Percentiles rank a stretch among this genome's conserved stretches.
phyloP scores from a whole-genome alignment of 2,113 vertebrate species.

The Sminthopsis crassicaudata region DNA sequence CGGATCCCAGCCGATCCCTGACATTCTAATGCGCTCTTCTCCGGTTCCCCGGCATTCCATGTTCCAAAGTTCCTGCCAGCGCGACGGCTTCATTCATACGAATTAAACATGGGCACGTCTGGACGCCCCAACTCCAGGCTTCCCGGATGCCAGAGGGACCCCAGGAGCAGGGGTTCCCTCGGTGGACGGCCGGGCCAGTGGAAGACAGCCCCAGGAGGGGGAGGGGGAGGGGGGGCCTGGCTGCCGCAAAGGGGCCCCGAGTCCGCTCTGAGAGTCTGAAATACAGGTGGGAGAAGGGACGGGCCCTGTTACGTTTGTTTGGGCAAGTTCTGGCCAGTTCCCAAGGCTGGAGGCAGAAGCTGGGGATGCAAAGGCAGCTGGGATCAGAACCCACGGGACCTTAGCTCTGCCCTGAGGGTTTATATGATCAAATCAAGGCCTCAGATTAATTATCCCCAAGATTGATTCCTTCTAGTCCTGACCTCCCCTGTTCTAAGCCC shows the following conservation, averaged over 20 bases:
- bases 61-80: background rate
- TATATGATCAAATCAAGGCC: too few relatives aligned
- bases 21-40: background rate
- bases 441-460: too few relatives aligned
- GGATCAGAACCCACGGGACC: background rate
- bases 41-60: background rate
- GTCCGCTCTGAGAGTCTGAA: background rate
- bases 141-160: background rate
- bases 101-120: background rate
- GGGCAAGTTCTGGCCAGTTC: background rate
- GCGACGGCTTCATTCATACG: fast-evolving
- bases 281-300: background rate
- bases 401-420: background rate
- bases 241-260: background rate
- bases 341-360: background rate
- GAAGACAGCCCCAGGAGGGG: too few relatives aligned
- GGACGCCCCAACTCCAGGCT: background rate
- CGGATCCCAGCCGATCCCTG: background rate
- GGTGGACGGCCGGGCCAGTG: too few relatives aligned
- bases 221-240: background rate
- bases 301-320: background rate
- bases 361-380: background rate
- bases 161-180: background rate
- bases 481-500: too few relatives aligned
- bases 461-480: too few relatives aligned